These are phyloP conservation scores for Todus mexicanus DNA, from an alignment of 2,797 vertebrate genomes.

Conservation along the genomic window DNA sequence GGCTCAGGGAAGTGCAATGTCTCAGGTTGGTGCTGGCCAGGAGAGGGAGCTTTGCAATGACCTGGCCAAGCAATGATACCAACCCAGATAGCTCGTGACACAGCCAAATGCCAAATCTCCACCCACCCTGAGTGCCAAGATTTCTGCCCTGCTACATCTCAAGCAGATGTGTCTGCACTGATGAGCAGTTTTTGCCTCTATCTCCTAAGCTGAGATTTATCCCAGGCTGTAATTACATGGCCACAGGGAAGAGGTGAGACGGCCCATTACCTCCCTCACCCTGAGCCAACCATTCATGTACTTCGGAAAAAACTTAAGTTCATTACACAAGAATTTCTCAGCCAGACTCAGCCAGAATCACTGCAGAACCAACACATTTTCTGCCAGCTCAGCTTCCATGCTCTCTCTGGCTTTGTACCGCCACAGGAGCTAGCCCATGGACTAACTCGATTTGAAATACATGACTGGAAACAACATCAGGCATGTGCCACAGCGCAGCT, in stretches of 20 bases:
- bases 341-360: neutral
- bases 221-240: neutral
- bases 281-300: rapidly evolving
- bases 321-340: neutral
- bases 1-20: neutral
- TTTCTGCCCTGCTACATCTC: neutral
- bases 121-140: rapidly evolving
- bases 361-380: neutral
- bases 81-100: neutral
- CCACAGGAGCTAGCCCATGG: neutral
- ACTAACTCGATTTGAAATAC: neutral
- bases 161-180: neutral
- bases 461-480: neutral
- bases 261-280: neutral
- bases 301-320: neutral
- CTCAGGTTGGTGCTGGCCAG: neutral
- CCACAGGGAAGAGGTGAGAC: neutral
- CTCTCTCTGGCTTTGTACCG: neutral
- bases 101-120: neutral
- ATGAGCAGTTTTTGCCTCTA: neutral
- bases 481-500: neutral
- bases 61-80: neutral
- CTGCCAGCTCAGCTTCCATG: neutral
- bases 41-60: neutral
- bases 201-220: neutral